A percentile compares a stretch with the other conserved stretches of the same genome.
Conservation (phyloP, 2,113 vertebrate genomes). For the Chionodraco myersi region DNA sequence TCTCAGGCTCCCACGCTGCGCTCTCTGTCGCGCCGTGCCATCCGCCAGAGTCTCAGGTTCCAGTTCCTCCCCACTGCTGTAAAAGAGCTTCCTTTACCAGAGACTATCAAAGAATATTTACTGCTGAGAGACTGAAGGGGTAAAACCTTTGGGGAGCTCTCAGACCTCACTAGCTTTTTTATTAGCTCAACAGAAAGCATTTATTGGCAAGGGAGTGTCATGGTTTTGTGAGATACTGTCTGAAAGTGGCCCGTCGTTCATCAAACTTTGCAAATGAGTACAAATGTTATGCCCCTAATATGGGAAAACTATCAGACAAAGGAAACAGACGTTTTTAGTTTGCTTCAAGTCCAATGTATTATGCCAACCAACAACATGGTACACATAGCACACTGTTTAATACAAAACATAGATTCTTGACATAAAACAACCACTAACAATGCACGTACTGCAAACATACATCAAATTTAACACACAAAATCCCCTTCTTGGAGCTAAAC, state of each 20-base stretch:
- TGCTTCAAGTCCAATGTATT: too few relatives aligned
- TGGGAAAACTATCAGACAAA: too few relatives aligned
- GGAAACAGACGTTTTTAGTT: too few relatives aligned
- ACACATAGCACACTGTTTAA: too few relatives aligned
- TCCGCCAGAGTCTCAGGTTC: constrained; percentile 90
- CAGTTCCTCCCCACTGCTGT: constrained; percentile 91
- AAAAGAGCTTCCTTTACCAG: constrained; percentile 91
- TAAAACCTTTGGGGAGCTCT: neutral
- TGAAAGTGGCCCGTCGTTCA: constrained; percentile 16
- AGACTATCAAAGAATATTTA: constrained; percentile 92
- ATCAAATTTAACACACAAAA: too few relatives aligned
- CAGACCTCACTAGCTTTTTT: constrained; percentile 40
- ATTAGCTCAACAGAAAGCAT: constrained; percentile 37
- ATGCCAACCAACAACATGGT: too few relatives aligned
- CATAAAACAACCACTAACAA: too few relatives aligned
- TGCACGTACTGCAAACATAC: too few relatives aligned
- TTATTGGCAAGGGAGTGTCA: too few relatives aligned
- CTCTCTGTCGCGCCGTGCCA: constrained; percentile 88
- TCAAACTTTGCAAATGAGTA: constrained; percentile 21
- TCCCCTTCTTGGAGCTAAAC: too few relatives aligned
- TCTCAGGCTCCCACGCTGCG: too few relatives aligned
- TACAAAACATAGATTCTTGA: too few relatives aligned
- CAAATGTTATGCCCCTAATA: constrained; percentile 16
- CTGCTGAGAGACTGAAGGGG: constrained; percentile 86
- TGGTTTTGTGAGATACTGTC: constrained; percentile 15